Conservation (phyloP, 2,113 vertebrate species). For the Cynocephalus volans region DNA sequence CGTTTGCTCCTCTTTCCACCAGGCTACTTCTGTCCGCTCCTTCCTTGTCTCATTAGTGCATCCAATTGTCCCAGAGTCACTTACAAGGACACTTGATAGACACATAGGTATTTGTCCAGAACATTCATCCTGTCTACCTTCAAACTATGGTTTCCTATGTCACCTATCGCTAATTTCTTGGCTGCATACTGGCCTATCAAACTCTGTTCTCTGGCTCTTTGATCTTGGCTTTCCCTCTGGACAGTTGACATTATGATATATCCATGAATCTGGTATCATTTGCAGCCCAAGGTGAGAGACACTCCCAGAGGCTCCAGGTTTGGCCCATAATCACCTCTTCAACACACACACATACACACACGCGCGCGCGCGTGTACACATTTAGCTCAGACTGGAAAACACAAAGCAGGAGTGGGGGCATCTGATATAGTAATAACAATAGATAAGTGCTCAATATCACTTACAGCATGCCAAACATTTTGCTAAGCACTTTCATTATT, state of each 20-base stretch:
- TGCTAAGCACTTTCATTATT: not conserved
- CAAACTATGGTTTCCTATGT: not conserved
- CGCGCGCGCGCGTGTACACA: not conserved
- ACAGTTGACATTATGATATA: not conserved
- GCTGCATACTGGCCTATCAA: not conserved
- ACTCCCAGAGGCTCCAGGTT: not conserved
- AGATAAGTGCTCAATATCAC: not conserved
- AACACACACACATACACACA: not conserved
- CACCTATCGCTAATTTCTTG: not conserved
- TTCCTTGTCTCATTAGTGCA: not conserved
- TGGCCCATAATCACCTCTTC: no score
- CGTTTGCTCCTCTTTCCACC: not conserved
- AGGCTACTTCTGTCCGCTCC: not conserved
- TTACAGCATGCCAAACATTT: not conserved
- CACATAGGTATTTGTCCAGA: not conserved
- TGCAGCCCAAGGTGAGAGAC: not conserved
- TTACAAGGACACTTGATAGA: not conserved
- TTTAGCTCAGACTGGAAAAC: not conserved
- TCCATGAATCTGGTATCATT: not conserved
- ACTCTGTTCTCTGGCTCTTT: slow-evolving; percentile 20
- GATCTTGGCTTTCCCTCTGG: not conserved
- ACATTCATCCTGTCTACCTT: not conserved
- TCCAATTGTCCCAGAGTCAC: not conserved
- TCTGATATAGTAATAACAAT: not conserved
- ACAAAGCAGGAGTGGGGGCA: not conserved